Conservation (phyloP, 2,797 vertebrate genomes). For the Tamandua tetradactyla region DNA sequence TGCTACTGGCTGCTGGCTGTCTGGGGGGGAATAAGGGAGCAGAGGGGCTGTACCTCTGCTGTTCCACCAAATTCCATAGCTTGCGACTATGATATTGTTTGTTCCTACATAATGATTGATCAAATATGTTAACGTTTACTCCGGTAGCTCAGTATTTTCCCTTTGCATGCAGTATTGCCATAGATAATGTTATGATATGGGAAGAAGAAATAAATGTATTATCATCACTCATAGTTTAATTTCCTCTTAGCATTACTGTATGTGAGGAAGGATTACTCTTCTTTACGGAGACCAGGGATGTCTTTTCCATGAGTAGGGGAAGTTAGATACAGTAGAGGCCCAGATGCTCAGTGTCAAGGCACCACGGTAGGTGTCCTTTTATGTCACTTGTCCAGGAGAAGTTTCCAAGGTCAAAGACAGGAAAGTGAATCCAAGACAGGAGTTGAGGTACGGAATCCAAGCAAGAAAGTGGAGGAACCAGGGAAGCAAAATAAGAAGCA, state of each 20-base stretch:
- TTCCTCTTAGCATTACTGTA: neutral
- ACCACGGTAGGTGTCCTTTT: neutral
- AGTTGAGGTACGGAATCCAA: neutral
- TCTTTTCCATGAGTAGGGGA: neutral
- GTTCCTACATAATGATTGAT: neutral
- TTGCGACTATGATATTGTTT: neutral
- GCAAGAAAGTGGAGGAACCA: neutral
- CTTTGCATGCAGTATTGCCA: neutral
- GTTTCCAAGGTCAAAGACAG: neutral
- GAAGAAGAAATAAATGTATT: neutral
- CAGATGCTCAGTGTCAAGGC: neutral
- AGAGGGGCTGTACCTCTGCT: too few species aligned
- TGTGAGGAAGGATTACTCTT: neutral
- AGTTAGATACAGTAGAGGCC: neutral
- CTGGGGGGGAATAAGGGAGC: neutral
- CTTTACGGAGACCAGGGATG: neutral
- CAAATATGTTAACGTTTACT: conserved; percentile 13
- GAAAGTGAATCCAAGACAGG: neutral
- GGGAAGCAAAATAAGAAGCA: neutral
- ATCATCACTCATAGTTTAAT: neutral
- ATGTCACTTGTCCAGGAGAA: neutral
- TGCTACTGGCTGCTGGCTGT: neutral
- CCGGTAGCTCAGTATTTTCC: neutral
- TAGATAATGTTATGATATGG: neutral
- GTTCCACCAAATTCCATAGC: neutral